Evolutionary conservation across 2,888 invertebrate genomes (phyloP).

Genomic region (Platynereis dumerilii): DNA sequence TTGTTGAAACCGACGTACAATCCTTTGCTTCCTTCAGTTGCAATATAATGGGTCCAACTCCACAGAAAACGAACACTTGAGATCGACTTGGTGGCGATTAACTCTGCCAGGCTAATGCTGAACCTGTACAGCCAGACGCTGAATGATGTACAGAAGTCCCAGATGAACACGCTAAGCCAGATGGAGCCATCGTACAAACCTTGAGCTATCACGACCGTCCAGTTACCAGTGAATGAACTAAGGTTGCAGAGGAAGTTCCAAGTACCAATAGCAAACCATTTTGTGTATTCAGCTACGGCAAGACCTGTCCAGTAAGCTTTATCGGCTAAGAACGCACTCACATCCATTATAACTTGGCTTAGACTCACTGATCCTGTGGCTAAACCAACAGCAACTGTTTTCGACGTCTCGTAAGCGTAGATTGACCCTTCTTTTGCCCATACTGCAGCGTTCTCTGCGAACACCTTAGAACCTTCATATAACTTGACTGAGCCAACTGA

Average conservation of each 20-base stretch:
- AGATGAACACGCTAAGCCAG: neutral
- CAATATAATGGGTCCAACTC: slow-evolving; percentile 18
- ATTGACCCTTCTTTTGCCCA: slow-evolving; percentile 10
- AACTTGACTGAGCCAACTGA: slow-evolving; percentile 27
- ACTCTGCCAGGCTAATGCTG: slow-evolving; percentile 2
- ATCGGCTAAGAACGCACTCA: slow-evolving; percentile 18
- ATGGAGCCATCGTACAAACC: slow-evolving; percentile 4
- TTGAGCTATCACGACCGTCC: slow-evolving; percentile 12
- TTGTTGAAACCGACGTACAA: slow-evolving; percentile 31
- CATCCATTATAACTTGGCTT: slow-evolving; percentile 30
- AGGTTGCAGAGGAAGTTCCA: slow-evolving; percentile 8
- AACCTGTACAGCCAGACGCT: slow-evolving; percentile 8
- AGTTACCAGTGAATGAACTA: slow-evolving; percentile 11
- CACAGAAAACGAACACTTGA: slow-evolving; percentile 17
- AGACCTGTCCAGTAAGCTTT: slow-evolving; percentile 13
- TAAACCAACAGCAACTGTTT: slow-evolving; percentile 12
- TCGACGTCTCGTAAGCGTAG: slow-evolving; percentile 9
- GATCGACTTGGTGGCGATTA: slow-evolving; percentile 5
- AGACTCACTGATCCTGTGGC: slow-evolving; percentile 25
- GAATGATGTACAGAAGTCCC: slow-evolving; percentile 10
- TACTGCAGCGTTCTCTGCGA: slow-evolving; percentile 10
- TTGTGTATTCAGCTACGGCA: slow-evolving; percentile 2
- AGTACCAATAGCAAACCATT: slow-evolving; percentile 4
- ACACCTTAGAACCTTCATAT: slow-evolving; percentile 13
- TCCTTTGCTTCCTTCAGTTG: slow-evolving; percentile 9